phyloP scores from a whole-genome alignment of 2,113 vertebrate genomes.

The Hoplias malabaricus region DNA sequence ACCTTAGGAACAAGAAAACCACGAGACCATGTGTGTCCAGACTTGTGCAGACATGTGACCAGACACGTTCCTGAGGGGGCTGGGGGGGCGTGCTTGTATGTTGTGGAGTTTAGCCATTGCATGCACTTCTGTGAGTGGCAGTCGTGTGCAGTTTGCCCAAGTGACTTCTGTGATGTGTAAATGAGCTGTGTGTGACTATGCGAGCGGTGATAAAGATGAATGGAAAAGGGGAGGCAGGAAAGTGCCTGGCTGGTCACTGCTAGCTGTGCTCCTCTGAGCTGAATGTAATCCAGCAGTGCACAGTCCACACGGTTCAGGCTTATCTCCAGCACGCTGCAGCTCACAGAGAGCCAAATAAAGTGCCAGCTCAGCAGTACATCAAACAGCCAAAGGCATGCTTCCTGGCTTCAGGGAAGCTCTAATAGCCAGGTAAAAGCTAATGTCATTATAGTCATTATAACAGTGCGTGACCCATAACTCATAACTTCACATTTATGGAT shows the following conservation, averaged over 20 bases:
- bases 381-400: slow-evolving; percentile 19
- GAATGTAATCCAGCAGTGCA: slow-evolving; percentile 40
- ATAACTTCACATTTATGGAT: background rate
- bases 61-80: too few species aligned
- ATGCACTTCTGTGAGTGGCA: background rate
- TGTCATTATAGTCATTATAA: background rate
- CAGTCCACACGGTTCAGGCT: slow-evolving; percentile 42
- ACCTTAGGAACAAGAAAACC: too few species aligned
- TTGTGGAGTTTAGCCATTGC: slow-evolving; percentile 25
- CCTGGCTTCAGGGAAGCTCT: slow-evolving; percentile 12
- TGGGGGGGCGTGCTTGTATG: slow-evolving; percentile 52
- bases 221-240: slow-evolving; percentile 37
- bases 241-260: slow-evolving; percentile 44
- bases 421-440: background rate
- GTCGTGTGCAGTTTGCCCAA: slow-evolving; percentile 11
- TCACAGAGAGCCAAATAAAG: slow-evolving; percentile 21
- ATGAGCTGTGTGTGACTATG: slow-evolving; percentile 2
- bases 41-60: too few species aligned
- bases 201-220: slow-evolving; percentile 41
- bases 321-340: slow-evolving; percentile 47
- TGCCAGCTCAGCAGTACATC: slow-evolving; percentile 39
- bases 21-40: too few species aligned
- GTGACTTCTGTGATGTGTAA: slow-evolving; percentile 41
- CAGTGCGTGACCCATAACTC: background rate
- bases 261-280: slow-evolving; percentile 37